These are phyloP conservation scores for Neoitamus cyanurus DNA, from an alignment of 2,888 invertebrate genomes.

Conservation along the genomic window DNA sequence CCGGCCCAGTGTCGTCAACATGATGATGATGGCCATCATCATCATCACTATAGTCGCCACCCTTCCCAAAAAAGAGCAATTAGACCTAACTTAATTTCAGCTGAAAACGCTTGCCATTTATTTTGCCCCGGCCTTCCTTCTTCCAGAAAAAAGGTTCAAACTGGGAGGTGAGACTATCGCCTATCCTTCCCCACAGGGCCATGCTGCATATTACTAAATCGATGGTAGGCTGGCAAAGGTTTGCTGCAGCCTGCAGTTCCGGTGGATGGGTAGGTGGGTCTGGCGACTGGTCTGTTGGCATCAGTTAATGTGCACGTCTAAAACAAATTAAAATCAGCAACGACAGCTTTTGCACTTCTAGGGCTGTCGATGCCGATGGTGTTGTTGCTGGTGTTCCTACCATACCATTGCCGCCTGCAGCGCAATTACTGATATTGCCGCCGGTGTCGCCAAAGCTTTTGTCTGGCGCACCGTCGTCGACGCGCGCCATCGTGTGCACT, in stretches of 20 bases:
- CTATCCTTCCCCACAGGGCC: not conserved
- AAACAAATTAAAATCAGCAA: not conserved
- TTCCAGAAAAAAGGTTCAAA: not conserved
- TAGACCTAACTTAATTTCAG: not conserved
- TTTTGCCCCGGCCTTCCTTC: not conserved
- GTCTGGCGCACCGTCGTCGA: not conserved
- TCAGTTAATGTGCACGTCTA: not conserved
- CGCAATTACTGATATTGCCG: not conserved
- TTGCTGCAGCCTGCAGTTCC: not conserved
- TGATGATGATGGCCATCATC: not conserved
- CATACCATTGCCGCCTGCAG: not conserved
- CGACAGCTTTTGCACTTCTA: not conserved
- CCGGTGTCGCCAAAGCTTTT: not conserved
- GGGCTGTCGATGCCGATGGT: not conserved
- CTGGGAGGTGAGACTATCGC: not conserved
- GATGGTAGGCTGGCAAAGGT: not conserved
- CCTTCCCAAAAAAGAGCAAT: not conserved
- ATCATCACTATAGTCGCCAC: not conserved
- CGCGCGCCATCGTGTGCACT: not conserved
- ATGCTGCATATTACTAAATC: not conserved
- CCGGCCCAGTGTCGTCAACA: not conserved
- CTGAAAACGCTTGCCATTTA: not conserved
- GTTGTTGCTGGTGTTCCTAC: not conserved
- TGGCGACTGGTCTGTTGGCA: not conserved
- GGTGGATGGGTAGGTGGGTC: not conserved